phyloP scores from a whole-genome alignment of 2,888 invertebrate genomes.

The Drosophila neotestacea region DNA sequence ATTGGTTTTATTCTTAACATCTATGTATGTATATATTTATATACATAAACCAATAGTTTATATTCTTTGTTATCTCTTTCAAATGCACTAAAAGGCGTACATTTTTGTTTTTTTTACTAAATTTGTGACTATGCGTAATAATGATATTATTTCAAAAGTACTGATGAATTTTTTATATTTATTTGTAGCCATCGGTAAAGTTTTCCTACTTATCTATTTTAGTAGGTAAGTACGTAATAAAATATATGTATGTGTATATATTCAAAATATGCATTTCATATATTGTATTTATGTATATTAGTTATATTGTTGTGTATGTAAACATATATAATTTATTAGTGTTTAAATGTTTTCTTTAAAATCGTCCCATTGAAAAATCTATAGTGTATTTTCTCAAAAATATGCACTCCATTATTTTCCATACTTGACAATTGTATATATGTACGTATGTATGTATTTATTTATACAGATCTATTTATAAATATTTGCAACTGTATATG shows the following conservation, averaged over 20 bases:
- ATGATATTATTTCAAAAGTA: slow-evolving; percentile 14
- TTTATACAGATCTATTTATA: slow-evolving; percentile 24
- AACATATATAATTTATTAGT: slow-evolving; percentile 28
- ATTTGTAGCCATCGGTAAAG: slow-evolving; percentile 54
- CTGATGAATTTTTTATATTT: slow-evolving; percentile 14
- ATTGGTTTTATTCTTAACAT: slow-evolving; percentile 10
- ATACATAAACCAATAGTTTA: not conserved
- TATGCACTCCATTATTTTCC: slow-evolving; percentile 46
- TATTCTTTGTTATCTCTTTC: not conserved
- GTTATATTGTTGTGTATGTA: slow-evolving; percentile 33
- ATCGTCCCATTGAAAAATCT: slow-evolving; percentile 67
- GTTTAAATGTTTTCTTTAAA: slow-evolving; percentile 57
- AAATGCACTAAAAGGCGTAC: slow-evolving; percentile 21
- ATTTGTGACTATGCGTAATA: slow-evolving; percentile 8
- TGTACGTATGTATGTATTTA: slow-evolving; percentile 6
- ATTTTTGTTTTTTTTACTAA: slow-evolving; percentile 26
- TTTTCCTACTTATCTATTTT: slow-evolving; percentile 44
- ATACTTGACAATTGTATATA: slow-evolving; percentile 48
- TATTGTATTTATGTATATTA: slow-evolving; percentile 6
- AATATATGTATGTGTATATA: slow-evolving; percentile 57
- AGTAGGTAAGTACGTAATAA: slow-evolving; percentile 60
- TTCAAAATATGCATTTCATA: slow-evolving; percentile 41
- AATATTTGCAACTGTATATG: slow-evolving; percentile 31
- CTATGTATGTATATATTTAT: not conserved
- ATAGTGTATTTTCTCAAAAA: slow-evolving; percentile 68